Evolutionary conservation across 30 jellyfish, hydroid and myxozoan species (phyloP).

Genomic region (Sanderia malayensis): DNA sequence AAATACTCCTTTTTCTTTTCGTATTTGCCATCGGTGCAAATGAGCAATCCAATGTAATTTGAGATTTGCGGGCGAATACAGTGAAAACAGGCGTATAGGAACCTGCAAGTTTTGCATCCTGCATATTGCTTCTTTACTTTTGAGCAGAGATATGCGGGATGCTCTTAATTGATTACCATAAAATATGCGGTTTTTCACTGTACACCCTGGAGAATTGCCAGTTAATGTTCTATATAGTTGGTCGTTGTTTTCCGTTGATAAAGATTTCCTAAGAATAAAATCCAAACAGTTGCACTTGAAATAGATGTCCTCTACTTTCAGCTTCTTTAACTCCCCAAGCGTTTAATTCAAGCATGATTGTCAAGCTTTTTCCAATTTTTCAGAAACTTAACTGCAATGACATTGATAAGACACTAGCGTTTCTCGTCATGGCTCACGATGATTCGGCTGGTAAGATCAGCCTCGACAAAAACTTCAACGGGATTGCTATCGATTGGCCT

Average conservation of each 20-base stretch:
- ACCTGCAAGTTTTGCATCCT: no score
- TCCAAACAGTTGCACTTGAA: not conserved
- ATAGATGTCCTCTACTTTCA: not conserved
- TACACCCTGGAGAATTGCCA: no score
- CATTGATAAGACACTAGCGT: conserved; percentile 48
- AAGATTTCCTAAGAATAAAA: not conserved
- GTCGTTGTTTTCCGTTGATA: not conserved
- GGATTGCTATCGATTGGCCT: conserved; percentile 46
- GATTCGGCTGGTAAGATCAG: conserved; percentile 43
- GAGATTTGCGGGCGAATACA: no score
- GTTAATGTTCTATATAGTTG: not conserved
- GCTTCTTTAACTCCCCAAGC: not conserved
- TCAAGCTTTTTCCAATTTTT: not conserved
- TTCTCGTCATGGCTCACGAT: conserved; percentile 65
- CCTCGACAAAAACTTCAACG: conserved; percentile 44
- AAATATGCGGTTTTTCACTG: no score
- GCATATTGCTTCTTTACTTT: no score
- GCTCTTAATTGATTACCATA: no score
- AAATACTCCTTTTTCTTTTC: not conserved
- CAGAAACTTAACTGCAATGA: conserved; percentile 44
- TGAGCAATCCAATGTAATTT: no score
- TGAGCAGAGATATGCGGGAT: no score
- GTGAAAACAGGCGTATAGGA: no score
- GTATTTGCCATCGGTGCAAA: no score
- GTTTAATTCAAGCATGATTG: not conserved